Conservation (phyloP, 1,140 invertebrate species). For the Drosophila chauvacae region DNA sequence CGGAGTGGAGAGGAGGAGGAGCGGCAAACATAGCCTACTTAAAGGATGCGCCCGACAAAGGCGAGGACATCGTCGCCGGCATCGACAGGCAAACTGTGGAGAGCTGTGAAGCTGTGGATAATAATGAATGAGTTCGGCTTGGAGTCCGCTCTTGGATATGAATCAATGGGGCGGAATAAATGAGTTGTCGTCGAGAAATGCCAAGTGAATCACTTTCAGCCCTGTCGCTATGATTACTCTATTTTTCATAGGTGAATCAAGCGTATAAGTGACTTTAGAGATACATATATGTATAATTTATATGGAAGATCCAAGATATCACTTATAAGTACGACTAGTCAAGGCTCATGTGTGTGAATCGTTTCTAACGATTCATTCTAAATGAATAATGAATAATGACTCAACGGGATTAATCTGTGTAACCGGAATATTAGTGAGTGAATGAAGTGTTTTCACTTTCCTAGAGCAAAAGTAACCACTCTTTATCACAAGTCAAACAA, state of each 20-base stretch:
- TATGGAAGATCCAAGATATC: not conserved
- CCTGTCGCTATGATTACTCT: slow-evolving; percentile 7
- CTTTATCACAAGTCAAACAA: too few species aligned
- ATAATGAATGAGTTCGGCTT: slow-evolving; percentile 40
- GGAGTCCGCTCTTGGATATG: slow-evolving; percentile 17
- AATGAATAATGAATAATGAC: too few species aligned
- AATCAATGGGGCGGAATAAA: slow-evolving; percentile 43
- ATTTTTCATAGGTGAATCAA: slow-evolving; percentile 5
- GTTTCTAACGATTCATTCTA: too few species aligned
- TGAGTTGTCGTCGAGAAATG: slow-evolving; percentile 13
- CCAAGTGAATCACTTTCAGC: not conserved
- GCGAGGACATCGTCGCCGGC: slow-evolving; percentile 28
- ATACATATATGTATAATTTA: not conserved
- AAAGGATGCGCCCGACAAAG: slow-evolving; percentile 44
- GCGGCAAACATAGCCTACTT: slow-evolving; percentile 45
- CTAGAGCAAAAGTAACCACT: not conserved
- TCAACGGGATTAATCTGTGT: too few species aligned
- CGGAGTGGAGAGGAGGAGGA: not conserved
- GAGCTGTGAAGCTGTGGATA: slow-evolving; percentile 22
- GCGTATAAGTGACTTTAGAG: not conserved
- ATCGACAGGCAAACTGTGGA: slow-evolving; percentile 3
- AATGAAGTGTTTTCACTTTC: not conserved
- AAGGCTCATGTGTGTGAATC: not conserved
- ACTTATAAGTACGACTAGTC: not conserved
- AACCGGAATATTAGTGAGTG: not conserved